phyloP scores from a whole-genome alignment of 1,140 invertebrate genomes.

The Bactericera cockerelli region DNA sequence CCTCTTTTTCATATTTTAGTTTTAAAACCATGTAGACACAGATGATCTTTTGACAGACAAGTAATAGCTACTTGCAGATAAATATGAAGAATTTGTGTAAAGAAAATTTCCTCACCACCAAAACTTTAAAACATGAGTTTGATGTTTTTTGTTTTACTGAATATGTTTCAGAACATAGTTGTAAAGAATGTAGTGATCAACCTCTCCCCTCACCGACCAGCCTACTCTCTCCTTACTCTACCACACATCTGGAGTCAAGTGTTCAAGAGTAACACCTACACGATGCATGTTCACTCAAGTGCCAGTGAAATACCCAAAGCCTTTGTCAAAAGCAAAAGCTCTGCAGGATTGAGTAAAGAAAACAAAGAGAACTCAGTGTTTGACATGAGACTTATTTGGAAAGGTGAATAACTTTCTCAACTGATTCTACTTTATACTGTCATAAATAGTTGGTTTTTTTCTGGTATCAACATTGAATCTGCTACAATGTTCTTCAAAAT shows the following conservation, averaged over 20 bases:
- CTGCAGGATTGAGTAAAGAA: constrained; percentile 19
- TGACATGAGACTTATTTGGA: constrained; percentile 55
- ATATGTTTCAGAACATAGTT: constrained; percentile 15
- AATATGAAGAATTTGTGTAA: too few species aligned
- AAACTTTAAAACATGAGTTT: too few species aligned
- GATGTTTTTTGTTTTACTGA: too few species aligned
- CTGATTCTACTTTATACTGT: constrained; percentile 22
- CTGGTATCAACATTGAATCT: too few species aligned
- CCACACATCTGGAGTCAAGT: constrained; percentile 33
- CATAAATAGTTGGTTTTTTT: neutral
- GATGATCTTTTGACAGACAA: too few species aligned
- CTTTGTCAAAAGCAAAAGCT: too few species aligned
- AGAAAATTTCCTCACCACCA: too few species aligned
- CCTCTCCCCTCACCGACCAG: constrained; percentile 43
- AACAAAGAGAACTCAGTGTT: constrained; percentile 28
- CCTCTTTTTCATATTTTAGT: too few species aligned
- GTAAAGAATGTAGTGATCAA: constrained; percentile 47
- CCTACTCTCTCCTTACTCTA: constrained; percentile 47
- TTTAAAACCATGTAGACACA: too few species aligned
- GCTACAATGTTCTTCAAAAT: too few species aligned
- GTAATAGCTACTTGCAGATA: too few species aligned
- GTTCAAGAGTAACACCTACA: constrained; percentile 31
- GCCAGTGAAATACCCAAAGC: constrained; percentile 30
- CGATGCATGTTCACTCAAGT: constrained; percentile 47
- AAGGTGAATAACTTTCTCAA: constrained; percentile 57